These are phyloP conservation scores for Channa maculata DNA, from an alignment of 2,113 vertebrate species.

Conservation along the genomic window DNA sequence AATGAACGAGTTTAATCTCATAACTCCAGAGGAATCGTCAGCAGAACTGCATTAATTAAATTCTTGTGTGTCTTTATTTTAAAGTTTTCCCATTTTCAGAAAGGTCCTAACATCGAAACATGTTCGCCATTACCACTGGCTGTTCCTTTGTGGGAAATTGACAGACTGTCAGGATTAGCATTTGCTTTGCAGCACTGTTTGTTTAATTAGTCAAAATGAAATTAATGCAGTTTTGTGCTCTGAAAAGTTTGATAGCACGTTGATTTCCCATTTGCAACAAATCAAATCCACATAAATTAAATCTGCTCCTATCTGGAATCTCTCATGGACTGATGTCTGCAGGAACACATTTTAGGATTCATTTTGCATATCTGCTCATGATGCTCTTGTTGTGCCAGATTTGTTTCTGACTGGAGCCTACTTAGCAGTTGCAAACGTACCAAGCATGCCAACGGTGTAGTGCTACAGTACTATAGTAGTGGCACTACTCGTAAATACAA, in stretches of 20 bases:
- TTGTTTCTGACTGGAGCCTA: neutral
- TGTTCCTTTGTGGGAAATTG: neutral
- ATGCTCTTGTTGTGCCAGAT: neutral
- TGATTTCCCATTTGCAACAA: slow-evolving; percentile 14
- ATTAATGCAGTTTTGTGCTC: neutral
- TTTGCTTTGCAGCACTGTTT: neutral
- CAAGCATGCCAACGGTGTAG: slow-evolving; percentile 1
- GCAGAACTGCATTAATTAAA: slow-evolving; percentile 64
- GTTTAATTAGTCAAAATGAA: slow-evolving; percentile 19
- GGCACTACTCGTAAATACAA: slow-evolving; percentile 46
- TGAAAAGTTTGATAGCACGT: slow-evolving; percentile 11
- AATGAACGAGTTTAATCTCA: slow-evolving; percentile 78
- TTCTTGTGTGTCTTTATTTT: slow-evolving; percentile 36
- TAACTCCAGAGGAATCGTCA: slow-evolving; percentile 66
- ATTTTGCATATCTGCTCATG: neutral
- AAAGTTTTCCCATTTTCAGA: slow-evolving; percentile 42
- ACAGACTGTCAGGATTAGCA: neutral
- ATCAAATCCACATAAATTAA: neutral
- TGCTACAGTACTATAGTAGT: slow-evolving; percentile 2
- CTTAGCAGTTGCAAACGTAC: neutral
- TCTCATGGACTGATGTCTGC: neutral
- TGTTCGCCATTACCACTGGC: slow-evolving; percentile 16
- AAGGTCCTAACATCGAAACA: neutral
- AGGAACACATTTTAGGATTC: neutral
- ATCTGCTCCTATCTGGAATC: neutral